Conservation (phyloP, 2,888 invertebrate species). For the Unio pictorum region DNA sequence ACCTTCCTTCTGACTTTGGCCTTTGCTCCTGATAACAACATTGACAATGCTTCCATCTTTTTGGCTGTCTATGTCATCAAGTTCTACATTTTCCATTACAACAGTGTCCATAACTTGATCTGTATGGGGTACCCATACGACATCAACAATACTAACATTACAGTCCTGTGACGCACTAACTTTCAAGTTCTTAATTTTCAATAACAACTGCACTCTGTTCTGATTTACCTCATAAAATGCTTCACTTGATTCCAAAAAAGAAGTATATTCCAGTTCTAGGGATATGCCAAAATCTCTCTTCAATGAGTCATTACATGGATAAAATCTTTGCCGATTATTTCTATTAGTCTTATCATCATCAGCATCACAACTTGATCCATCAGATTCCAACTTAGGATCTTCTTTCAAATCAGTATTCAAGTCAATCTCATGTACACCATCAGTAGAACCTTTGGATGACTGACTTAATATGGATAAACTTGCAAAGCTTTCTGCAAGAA, state of each 20-base stretch:
- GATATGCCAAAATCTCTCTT: background rate
- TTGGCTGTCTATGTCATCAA: slow-evolving; percentile 18
- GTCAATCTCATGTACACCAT: slow-evolving; percentile 1
- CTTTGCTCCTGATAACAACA: slow-evolving; percentile 6
- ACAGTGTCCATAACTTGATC: slow-evolving; percentile 21
- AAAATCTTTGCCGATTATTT: background rate
- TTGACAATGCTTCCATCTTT: slow-evolving; percentile 27
- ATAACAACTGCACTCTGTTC: slow-evolving; percentile 1
- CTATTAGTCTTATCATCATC: background rate
- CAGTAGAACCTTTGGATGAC: slow-evolving; percentile 16
- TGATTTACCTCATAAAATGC: slow-evolving; percentile 1
- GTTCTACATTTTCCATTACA: slow-evolving; percentile 27
- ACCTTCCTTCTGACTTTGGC: slow-evolving; percentile 1
- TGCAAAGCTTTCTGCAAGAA: slow-evolving; percentile 36
- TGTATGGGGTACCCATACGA: slow-evolving; percentile 19
- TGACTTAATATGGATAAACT: slow-evolving; percentile 33
- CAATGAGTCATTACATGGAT: background rate
- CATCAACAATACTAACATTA: slow-evolving; percentile 10
- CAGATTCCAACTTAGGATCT: background rate
- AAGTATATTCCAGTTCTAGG: no score
- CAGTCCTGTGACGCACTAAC: background rate
- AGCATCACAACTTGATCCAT: background rate
- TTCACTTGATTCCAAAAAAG: background rate
- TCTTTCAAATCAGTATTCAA: background rate
- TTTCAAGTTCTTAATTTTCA: slow-evolving; percentile 5